Evolutionary conservation across 2,888 invertebrate species (phyloP), one percentile per base, ranked within the genome.

Genomic region (Magallana nippona): DNA sequence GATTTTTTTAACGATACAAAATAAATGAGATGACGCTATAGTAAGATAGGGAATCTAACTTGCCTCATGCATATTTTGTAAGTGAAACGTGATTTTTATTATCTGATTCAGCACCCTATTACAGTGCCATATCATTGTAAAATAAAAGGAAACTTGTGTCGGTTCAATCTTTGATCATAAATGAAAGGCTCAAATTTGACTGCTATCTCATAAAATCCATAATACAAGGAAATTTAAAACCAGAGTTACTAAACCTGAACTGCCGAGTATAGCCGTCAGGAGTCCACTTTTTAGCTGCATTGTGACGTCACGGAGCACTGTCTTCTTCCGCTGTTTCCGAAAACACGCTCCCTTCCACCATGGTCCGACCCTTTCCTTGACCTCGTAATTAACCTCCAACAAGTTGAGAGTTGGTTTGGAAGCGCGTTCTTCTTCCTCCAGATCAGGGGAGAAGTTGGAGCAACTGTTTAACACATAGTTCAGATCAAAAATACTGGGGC

Each of bases 281-380:
- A 91, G 89, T 32, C 92, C 92, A 57, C 88, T 88, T 58, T 83
- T 85, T 81, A 91, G 85, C n/a, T 89, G 88, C 88, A 92, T 85
- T 60, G 86, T 89, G 8, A 91, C 87, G 82, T 91, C 90, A 13
- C 88, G 79, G 0, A 92, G 87, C n/a, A 92, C 90, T 17, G 85
- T 86, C 83, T 91, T 91, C n/a, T 86, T 88, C 58, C 87, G 84
- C n/a, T 86, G 86, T 56, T 85, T 44, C 17, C 91, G 82, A 2
- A 91, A 88, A 85, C 91, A 92, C 44, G 89, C 89, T 8, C 91
- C 91, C 60, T 90, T 89, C 91, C 91, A 92, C 92, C 92, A 92
- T 8, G 89, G 88, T 10, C 91, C 92, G 10, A 88, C 83, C 55
- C 87, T 85, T 83, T 91, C 90, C 55, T 89, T 90, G 44, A 92